Evolutionary conservation across 2,113 vertebrate genomes (phyloP).

Genomic region (Myanophis thanlyinensis): DNA sequence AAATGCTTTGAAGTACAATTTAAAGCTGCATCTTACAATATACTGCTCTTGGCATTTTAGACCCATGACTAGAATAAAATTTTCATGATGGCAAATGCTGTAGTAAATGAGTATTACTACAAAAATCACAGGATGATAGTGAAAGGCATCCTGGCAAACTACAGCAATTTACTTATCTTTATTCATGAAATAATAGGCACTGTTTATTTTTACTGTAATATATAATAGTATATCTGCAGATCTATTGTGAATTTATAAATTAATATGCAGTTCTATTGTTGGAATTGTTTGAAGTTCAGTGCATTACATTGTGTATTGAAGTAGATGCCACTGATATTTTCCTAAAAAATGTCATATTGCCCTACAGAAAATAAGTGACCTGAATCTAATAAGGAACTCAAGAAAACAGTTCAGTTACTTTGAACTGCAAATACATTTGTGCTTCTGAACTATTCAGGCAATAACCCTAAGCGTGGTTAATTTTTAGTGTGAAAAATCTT

Average conservation of each 20-base stretch:
- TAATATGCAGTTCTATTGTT: neutral
- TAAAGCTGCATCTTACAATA: neutral
- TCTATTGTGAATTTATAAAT: neutral
- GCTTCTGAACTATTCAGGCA: neutral
- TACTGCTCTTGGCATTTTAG: neutral
- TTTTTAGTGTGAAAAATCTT: neutral
- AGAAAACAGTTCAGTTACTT: conserved; percentile 29
- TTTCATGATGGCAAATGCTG: neutral
- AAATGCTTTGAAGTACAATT: neutral
- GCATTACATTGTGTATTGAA: neutral
- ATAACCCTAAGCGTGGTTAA: neutral
- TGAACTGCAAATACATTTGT: neutral
- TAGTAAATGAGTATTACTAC: neutral
- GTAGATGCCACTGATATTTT: neutral
- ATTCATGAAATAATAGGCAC: neutral
- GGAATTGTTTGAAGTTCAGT: neutral
- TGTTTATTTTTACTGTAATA: neutral
- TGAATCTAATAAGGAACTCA: neutral
- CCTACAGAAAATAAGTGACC: neutral
- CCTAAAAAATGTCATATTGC: neutral
- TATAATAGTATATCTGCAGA: neutral
- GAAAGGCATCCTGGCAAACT: neutral
- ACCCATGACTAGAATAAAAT: neutral
- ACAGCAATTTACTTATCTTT: neutral
- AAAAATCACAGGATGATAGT: neutral